Evolutionary conservation across 2,888 invertebrate genomes (phyloP).

Genomic region (Tricholauxania praeusta): DNA sequence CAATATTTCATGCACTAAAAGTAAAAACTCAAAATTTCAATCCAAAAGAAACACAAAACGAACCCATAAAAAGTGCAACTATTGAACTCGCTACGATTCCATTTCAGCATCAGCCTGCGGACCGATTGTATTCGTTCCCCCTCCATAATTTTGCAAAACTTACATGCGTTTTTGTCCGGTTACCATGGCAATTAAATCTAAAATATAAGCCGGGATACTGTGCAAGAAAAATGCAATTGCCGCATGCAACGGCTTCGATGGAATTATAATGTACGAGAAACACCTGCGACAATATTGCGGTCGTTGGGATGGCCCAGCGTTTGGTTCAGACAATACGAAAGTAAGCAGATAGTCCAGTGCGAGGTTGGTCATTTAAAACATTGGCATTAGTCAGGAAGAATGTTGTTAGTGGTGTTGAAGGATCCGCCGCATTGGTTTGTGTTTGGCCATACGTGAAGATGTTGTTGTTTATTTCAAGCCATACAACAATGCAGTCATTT

Average conservation of each 20-base stretch:
- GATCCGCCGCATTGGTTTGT: background rate
- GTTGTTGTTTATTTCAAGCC: constrained; percentile 24
- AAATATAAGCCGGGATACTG: constrained; percentile 67
- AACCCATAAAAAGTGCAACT: background rate
- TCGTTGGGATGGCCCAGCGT: background rate
- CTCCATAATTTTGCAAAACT: constrained; percentile 47
- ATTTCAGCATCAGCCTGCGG: background rate
- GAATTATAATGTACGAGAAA: constrained; percentile 68
- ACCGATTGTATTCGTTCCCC: background rate
- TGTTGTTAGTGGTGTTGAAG: background rate
- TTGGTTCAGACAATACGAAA: no score
- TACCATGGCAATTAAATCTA: constrained; percentile 67
- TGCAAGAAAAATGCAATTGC: constrained; percentile 66
- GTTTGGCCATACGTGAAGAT: background rate
- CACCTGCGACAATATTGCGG: constrained; percentile 66
- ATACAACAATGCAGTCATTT: constrained; percentile 37
- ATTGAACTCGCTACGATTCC: background rate
- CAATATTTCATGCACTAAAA: no score
- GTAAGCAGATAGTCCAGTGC: no score
- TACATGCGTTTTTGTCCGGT: constrained; percentile 68
- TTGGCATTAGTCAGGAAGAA: background rate
- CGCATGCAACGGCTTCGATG: constrained; percentile 66
- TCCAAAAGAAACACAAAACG: background rate
- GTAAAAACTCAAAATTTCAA: background rate
- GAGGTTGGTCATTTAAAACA: background rate